Evolutionary conservation across 2,888 invertebrate genomes (phyloP), one percentile per base, ranked within the genome.

Genomic region (Caenorhabditis imperialis): DNA sequence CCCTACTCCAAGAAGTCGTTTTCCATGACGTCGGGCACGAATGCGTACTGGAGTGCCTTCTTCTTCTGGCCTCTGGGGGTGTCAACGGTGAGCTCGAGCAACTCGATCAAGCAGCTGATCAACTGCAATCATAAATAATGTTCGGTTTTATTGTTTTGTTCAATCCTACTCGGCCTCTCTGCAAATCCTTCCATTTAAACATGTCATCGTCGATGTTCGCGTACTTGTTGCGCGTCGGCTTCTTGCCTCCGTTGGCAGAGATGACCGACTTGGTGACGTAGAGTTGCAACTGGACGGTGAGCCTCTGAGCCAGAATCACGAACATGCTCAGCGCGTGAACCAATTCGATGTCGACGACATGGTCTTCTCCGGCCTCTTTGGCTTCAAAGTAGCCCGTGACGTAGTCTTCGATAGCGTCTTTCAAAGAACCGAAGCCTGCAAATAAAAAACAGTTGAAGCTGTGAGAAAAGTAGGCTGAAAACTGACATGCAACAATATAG

Each of bases 161-260:
- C 16, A n/a, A 18, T 47, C 62, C 20, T 23, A 75, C 77, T 27
- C 61, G 50, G 7, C 10, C 16, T 53, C 77, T 54, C 18, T 71
- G 67, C 7, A 27, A 18, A n/a, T 55, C 18, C 5, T 35, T 38
- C 75, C 75, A 72, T n/a, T 50, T 53, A 7, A 33, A 37, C 50
- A 60, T 62, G 10, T 77, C 69, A 14, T 53, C 54, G 30, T 77
- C 77, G 10, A 71, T 16, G 44, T 57, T 48, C 14, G 30, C 44
- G 23, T 47, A 1, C 30, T 51, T 33, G 47, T 20, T 35, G 40
- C 23, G 33, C 37, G 33, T 57, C 44, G 40, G 35, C 6, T n/a
- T 14, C 18, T 35, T 54, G 3, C 10, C 37, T 18, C 8, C 12
- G 25, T 37, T 47, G 6, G 37, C 30, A 16, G 25, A 7, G 8